A percentile compares a stretch with the other conserved stretches of the same genome.
Conservation (phyloP, 2,113 vertebrate genomes). For the Anolis sagrei region DNA sequence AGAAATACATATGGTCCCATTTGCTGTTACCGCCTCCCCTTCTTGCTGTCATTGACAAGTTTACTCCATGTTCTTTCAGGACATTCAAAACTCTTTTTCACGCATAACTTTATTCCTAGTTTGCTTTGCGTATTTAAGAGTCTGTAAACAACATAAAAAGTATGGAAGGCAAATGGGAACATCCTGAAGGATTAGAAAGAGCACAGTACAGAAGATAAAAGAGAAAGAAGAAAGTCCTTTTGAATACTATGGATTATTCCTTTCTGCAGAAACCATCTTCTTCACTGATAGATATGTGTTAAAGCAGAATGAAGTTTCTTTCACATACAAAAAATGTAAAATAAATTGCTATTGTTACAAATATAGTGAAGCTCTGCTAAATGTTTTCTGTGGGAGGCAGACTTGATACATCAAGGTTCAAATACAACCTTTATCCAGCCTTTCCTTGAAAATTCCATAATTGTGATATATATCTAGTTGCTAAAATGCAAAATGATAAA, state of each 20-base stretch:
- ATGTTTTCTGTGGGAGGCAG: not conserved
- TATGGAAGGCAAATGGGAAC: not conserved
- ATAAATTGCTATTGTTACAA: not conserved
- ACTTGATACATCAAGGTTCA: too few species aligned
- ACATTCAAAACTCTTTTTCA: not conserved
- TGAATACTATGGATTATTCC: conserved; percentile 18
- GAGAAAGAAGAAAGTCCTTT: not conserved
- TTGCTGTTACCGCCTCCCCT: not conserved
- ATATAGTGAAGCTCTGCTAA: not conserved
- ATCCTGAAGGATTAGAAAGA: conserved; percentile 14
- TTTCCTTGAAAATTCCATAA: not conserved
- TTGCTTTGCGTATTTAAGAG: conserved; percentile 9
- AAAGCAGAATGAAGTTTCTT: not conserved
- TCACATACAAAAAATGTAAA: not conserved
- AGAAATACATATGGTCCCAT: not conserved
- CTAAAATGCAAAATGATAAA: too few species aligned
- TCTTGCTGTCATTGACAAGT: not conserved
- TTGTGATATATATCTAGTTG: not conserved
- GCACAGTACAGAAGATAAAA: conserved; percentile 1
- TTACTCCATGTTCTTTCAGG: not conserved
- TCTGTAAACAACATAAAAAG: conserved; percentile 10
- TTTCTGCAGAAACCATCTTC: not conserved
- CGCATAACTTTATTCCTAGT: not conserved
- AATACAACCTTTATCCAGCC: too few species aligned
- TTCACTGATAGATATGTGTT: not conserved